Evolutionary conservation across 2,113 vertebrate genomes (phyloP).

Genomic region (Atherinomorus stipes): DNA sequence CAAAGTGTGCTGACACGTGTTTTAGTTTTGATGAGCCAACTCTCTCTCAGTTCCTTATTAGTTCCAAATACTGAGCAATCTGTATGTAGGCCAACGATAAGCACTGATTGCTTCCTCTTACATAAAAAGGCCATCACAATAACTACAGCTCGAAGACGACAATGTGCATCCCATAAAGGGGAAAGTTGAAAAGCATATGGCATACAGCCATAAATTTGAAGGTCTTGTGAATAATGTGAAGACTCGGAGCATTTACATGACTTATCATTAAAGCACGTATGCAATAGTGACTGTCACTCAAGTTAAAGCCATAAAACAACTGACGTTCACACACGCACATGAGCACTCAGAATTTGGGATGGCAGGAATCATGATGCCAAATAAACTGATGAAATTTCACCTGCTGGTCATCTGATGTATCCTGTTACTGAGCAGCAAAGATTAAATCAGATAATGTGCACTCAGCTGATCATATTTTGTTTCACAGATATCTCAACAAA

Average conservation of each 20-base stretch:
- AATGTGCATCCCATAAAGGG: not conserved
- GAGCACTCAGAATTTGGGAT: not conserved
- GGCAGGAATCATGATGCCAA: slow-evolving; percentile 3
- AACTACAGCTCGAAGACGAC: slow-evolving; percentile 35
- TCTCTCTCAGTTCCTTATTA: slow-evolving; percentile 34
- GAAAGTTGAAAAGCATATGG: not conserved
- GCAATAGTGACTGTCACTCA: not conserved
- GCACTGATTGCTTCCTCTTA: slow-evolving; percentile 47
- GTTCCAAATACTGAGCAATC: slow-evolving; percentile 42
- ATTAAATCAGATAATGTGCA: slow-evolving; percentile 10
- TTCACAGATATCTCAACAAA: not conserved
- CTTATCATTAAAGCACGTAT: not conserved
- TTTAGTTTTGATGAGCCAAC: not conserved
- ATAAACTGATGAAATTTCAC: slow-evolving; percentile 42
- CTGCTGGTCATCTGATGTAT: slow-evolving; percentile 26
- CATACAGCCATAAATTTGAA: not conserved
- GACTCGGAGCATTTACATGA: no score
- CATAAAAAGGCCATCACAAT: slow-evolving; percentile 52
- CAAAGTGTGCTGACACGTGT: not conserved
- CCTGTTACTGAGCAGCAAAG: slow-evolving; percentile 30
- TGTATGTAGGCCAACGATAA: slow-evolving; percentile 40
- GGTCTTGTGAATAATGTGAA: not conserved
- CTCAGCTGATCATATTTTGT: slow-evolving; percentile 5
- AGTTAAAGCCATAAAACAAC: not conserved
- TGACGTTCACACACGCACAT: not conserved